Base-by-base conservation (phyloP, 2,797 vertebrate genomes). In the Cryptoblepharus egeriae region DNA sequence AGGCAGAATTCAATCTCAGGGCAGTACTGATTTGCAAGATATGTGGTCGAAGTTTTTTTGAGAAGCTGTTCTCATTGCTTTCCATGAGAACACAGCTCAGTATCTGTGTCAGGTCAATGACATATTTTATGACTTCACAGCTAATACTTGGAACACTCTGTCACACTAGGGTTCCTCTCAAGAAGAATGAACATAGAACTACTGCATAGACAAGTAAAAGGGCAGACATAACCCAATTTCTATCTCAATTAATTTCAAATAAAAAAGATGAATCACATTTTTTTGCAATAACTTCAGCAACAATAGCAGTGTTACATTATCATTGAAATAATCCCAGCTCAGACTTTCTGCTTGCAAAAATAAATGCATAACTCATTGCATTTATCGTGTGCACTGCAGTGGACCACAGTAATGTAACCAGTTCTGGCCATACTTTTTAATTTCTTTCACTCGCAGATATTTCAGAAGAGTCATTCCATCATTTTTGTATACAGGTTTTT, bases 1-100 rank as follows among this genome's bases (percentile, higher is more conserved):
- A 68, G 37, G 65, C 65, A 58, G 30, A 12, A 61, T 80, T 28
- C 72, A 10, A 63, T 35, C 64, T 35, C 72, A 22, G 35, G 63
- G 32, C 18, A 20, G 57, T 45, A 68, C 65, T 37, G 39, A 80
- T 72, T 72, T 58, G 32, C 57, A 80, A 61, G 69, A 80, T 45
- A 52, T 11, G 22, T 72, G 39, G 24, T 80, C 58, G 63, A 80
- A 63, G 61, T 80, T 32, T 45, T n/a, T 70, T 30, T 49, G 57
- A 63, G 37, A 72, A 49, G n/a, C 30, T 35, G n/a, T 52, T 5
- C 28, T 64, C 42, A n/a, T 63, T 64, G n/a, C 61, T 77, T 77
- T 64, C 28, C 63, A 37, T 30, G 60, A 60, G 42, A 77, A 20
- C 64, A 49, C 60, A 49, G 30, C n/a, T 45, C n/a, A 63, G 18